Percentiles rank a stretch among this genome's conserved stretches.
phyloP scores from a whole-genome alignment of 2,797 vertebrate genomes.

The Florisuga fusca region DNA sequence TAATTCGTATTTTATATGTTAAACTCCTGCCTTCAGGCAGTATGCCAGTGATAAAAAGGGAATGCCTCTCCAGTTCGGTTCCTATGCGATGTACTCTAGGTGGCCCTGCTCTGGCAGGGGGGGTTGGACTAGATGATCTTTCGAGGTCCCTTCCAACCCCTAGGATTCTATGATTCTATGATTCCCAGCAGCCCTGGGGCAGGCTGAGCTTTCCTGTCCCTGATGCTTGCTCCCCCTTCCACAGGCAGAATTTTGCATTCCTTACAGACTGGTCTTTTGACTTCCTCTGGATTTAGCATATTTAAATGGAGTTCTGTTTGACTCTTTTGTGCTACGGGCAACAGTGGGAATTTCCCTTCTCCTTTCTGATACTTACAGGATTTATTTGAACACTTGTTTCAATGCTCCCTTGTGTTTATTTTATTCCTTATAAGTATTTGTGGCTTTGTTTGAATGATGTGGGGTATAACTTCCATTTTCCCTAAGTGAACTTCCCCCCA shows the following conservation, averaged over 20 bases:
- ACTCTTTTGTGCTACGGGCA: neutral
- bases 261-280: neutral
- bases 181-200: no score
- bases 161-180: no score
- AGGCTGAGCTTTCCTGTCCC: no score
- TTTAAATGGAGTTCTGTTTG: neutral
- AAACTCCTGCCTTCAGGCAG: no score
- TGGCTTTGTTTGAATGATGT: neutral
- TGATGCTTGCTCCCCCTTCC: neutral
- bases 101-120: no score
- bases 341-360: neutral
- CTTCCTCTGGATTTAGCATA: neutral
- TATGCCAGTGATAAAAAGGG: rapidly evolving
- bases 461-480: neutral
- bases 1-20: neutral
- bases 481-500: no score
- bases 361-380: neutral
- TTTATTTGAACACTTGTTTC: neutral
- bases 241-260: neutral
- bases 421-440: neutral
- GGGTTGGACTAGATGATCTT: no score
- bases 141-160: no score
- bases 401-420: neutral
- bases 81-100: no score
- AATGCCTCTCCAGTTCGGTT: rapidly evolving